Evolutionary conservation across 1,140 invertebrate species (phyloP).

Genomic region (Ceratina japonica): DNA sequence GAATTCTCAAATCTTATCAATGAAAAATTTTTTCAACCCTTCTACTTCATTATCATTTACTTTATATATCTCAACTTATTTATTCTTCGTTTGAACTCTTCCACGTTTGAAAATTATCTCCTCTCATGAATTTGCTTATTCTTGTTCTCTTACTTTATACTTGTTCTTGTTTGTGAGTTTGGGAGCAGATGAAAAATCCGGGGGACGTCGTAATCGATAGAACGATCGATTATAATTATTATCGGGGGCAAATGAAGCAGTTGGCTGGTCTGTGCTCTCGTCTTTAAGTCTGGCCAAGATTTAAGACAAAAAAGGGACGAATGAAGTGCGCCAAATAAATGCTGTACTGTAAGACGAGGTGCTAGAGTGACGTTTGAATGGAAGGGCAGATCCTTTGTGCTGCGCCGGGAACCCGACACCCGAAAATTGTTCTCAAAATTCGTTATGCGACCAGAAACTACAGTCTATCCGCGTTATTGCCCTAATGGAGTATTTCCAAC

Average conservation of each 20-base stretch:
- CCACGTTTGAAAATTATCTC: too few species aligned
- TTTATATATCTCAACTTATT: too few species aligned
- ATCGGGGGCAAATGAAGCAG: slow-evolving; percentile 38
- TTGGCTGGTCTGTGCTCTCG: slow-evolving; percentile 57
- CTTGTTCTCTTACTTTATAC: too few species aligned
- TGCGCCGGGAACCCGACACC: slow-evolving; percentile 74
- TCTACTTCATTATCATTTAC: too few species aligned
- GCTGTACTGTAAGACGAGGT: slow-evolving; percentile 74
- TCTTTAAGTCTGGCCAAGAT: slow-evolving; percentile 71
- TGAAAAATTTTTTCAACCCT: too few species aligned
- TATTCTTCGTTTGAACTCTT: too few species aligned
- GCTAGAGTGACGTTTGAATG: slow-evolving; percentile 79
- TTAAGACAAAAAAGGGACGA: slow-evolving; percentile 72
- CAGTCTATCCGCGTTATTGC: not conserved
- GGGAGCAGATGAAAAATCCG: not conserved
- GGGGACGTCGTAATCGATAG: slow-evolving; percentile 19
- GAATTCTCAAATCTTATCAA: too few species aligned
- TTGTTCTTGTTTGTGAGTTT: too few species aligned
- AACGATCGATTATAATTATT: slow-evolving; percentile 34
- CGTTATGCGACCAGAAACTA: slow-evolving; percentile 41
- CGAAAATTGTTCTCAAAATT: slow-evolving; percentile 78
- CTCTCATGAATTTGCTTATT: too few species aligned
- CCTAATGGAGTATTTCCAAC: not conserved
- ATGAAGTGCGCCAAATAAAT: slow-evolving; percentile 70
- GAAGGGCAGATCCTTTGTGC: slow-evolving; percentile 75